Conservation (phyloP, 2,888 invertebrate species). For the Clivina fossor region DNA sequence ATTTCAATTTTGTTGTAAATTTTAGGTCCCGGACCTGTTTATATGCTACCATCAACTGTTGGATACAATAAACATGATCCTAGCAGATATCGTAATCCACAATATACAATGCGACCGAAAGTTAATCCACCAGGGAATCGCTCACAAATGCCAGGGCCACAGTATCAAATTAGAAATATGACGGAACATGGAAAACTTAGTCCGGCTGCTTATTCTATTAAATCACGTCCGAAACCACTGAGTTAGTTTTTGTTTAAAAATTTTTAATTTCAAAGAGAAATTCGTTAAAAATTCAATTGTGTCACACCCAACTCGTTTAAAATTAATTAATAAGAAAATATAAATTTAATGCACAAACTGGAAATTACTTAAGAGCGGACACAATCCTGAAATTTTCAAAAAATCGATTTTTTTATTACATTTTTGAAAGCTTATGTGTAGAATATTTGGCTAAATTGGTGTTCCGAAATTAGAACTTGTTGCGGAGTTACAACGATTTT, state of each 20-base stretch:
- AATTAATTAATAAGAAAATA: not conserved
- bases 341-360: not conserved
- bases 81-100: conserved; percentile 63
- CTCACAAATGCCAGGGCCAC: conserved; percentile 52
- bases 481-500: too few species aligned
- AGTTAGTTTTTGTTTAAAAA: conserved; percentile 36
- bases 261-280: not conserved
- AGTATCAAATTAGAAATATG: conserved; percentile 56
- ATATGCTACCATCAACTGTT: conserved; percentile 62
- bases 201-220: conserved; percentile 57
- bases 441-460: too few species aligned
- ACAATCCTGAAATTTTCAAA: not conserved
- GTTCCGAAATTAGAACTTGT: too few species aligned
- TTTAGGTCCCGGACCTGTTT: conserved; percentile 69
- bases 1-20: conserved; percentile 10
- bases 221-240: conserved; percentile 32
- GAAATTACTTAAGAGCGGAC: not conserved
- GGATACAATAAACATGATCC: conserved; percentile 65
- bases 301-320: not conserved
- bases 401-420: too few species aligned
- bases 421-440: too few species aligned
- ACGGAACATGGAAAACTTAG: conserved; percentile 54
- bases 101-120: conserved; percentile 62
- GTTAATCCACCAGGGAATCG: conserved; percentile 38
- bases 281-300: conserved; percentile 2